Evolutionary conservation across 2,888 invertebrate genomes (phyloP).

Genomic region (Arrhopalites spinosus): DNA sequence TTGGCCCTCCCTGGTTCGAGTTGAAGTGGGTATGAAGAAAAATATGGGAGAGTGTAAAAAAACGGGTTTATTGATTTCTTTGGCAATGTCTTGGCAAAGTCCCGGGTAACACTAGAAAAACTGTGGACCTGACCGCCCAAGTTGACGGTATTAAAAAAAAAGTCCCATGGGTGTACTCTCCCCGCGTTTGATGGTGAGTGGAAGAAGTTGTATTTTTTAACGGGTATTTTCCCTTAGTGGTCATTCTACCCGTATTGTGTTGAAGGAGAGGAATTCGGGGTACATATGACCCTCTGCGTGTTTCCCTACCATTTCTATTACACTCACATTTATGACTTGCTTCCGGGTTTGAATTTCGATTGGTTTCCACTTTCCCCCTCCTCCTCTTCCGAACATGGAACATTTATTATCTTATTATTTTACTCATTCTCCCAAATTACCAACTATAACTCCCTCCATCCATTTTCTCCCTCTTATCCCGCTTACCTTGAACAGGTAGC

Average conservation of each 20-base stretch:
- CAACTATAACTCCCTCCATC: no score
- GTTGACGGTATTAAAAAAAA: background rate
- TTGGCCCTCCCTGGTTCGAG: no score
- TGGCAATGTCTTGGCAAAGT: constrained; percentile 13
- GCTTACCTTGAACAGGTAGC: no score
- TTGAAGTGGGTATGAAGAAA: background rate
- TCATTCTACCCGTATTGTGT: background rate
- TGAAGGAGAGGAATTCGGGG: background rate
- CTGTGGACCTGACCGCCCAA: constrained; percentile 5
- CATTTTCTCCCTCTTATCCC: no score
- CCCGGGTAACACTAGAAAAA: background rate
- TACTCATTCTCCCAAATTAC: no score
- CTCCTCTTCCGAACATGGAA: background rate
- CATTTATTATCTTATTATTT: no score
- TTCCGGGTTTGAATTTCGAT: constrained; percentile 36
- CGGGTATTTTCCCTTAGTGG: background rate
- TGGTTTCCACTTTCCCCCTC: constrained; percentile 22
- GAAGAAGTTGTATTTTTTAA: background rate
- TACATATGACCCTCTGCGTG: constrained; percentile 3
- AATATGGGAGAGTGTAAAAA: constrained; percentile 12
- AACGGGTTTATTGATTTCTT: constrained; percentile 25
- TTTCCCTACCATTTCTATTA: constrained; percentile 28
- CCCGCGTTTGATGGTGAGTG: no score
- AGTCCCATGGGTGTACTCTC: no score
- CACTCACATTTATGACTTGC: constrained; percentile 28